Evolutionary conservation across 2,888 invertebrate species (phyloP), one percentile per base, ranked within the genome.

Genomic region (Chironomus tentans): DNA sequence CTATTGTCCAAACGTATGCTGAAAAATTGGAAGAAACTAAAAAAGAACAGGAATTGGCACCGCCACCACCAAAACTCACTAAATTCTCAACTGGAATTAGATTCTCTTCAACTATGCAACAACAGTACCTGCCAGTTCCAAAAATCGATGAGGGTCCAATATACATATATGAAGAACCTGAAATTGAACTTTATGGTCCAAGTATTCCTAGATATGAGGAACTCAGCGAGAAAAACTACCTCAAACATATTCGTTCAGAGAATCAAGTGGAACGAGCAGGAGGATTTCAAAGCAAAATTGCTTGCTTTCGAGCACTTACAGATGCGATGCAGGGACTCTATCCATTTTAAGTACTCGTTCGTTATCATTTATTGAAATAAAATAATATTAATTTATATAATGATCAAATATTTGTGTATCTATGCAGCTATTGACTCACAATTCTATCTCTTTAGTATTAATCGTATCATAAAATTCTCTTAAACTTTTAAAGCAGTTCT

Each of bases 21-120:
- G 88, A 90, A 76, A 89, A 87, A 78, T 87, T 86, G 18, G 89
- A 91, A 79, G 89, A 91, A 78, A 87, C 86, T 73, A 89, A 90
- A 79, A 89, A 89, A 78, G 90, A 91, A 79, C 81, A 82, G 28
- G 83, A 84, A 70, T 80, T 80, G 15, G 65, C 84, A 68, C 84
- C 84, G 46, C 82, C 82, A 7, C 86, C 15, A 81, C 85, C n/a
- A 0, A 81, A 86, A 86, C 87, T 87, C 0, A 90, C 90, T 0
- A 91, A 92, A 78, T 96, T 95, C 84, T 95, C 95, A 0, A 91
- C 92, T 0, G 96, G 96, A 18, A 92, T 96, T 5, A 91, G 92
- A 82, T 91, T 95, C 82, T 89, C 91, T 0, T 85, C 88, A 70
- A 88, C 89, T 3, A 84, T 87, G 0, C 86, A 85, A 78, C 87